These are phyloP conservation scores for Parazoanthus darwini DNA, from an alignment of 92 coral and sea anemone genomes.

Conservation along the genomic window DNA sequence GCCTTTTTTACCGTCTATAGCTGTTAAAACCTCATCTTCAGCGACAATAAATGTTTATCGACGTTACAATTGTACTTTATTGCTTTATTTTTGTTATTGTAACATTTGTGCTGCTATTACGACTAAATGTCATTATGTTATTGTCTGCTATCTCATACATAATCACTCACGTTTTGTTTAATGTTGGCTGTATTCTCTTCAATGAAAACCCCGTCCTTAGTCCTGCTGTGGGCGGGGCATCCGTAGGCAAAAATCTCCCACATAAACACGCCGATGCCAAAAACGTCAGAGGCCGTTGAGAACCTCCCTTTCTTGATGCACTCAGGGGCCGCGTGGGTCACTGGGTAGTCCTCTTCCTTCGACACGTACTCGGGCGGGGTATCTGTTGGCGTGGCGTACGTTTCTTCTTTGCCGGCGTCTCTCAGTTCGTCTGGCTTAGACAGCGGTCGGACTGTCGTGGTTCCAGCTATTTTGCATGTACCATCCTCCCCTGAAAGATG, in stretches of 20 bases:
- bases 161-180: background rate
- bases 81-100: too few species aligned
- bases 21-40: too few species aligned
- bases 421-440: background rate
- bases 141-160: too few species aligned
- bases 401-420: background rate
- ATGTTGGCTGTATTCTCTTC: background rate
- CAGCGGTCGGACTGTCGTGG: background rate
- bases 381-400: background rate
- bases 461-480: background rate
- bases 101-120: too few species aligned
- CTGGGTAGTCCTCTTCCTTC: background rate
- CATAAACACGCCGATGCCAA: background rate
- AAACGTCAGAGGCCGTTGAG: constrained; percentile 3
- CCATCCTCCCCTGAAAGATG: background rate
- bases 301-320: constrained; percentile 14
- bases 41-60: too few species aligned
- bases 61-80: too few species aligned
- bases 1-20: too few species aligned
- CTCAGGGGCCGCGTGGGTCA: constrained; percentile 28
- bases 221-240: background rate
- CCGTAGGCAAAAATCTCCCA: constrained; percentile 29
- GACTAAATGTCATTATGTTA: too few species aligned
- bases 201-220: background rate
- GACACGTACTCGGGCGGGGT: constrained; percentile 1